Evolutionary conservation across 2,797 vertebrate species (phyloP), one percentile per base, ranked within the genome.

Genomic region (Hephaestus fuliginosus): DNA sequence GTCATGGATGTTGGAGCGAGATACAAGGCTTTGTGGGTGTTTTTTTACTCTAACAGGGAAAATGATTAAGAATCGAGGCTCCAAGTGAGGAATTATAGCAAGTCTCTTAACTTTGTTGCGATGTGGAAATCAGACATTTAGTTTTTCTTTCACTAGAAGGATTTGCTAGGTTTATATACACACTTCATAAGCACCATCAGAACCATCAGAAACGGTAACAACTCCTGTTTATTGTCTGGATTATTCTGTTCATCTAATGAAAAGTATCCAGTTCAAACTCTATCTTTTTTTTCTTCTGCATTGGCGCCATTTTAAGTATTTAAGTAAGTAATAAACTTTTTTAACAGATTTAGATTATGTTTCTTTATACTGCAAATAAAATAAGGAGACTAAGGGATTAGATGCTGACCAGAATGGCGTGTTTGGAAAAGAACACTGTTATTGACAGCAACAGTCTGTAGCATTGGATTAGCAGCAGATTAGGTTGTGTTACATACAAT

Each of bases 1-100:
- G 60, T 75, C 77, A 67, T 17, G 28, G 71, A 67, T 48, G 48
- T 15, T 81, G 61, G 2, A 51, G 9, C 1, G 17, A 79, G 57
- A 76, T 17, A 71, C 7, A 15, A 30, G 20, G 17, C 22, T 60
- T 66, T 56, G 8, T 55, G 20, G 33, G 63, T 0, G 25, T 65
- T 69, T 52, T 52, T 68, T 63, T 62, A 57, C 2, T 39, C 52
- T 15, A 36, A 36, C 4, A 30, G 46, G 48, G 28, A 43, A 48
- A 52, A 25, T 71, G 13, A 70, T 41, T n/a, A 53, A 78, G 17
- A 60, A 49, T 0, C 1, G 63, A 67, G 9, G 2, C 46, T 66
- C n/a, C 7, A 53, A 68, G n/a, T 36, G 10, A 44, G 7, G 39
- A 65, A 8, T 65, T 52, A 62, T 6, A 10, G 41, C 1, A 28